These are phyloP conservation scores for Ctenochaetus hawaiiensis DNA, from an alignment of 2,797 vertebrate genomes.

Conservation along the genomic window DNA sequence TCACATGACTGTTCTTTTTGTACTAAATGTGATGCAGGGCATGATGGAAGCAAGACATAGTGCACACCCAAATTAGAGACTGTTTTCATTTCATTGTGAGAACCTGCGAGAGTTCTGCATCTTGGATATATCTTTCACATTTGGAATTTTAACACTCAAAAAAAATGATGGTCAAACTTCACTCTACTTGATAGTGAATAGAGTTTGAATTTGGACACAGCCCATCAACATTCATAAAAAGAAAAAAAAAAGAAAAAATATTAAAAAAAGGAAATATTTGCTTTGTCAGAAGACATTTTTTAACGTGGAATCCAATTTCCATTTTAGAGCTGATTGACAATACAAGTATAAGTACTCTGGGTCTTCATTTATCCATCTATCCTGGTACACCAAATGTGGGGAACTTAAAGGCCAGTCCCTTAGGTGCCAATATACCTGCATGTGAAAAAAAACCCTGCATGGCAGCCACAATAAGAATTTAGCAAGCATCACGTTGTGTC, in stretches of 20 bases:
- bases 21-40: background rate
- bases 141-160: background rate
- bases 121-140: background rate
- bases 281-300: background rate
- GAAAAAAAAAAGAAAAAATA: background rate
- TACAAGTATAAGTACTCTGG: background rate
- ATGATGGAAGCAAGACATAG: background rate
- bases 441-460: conserved; percentile 1
- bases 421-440: background rate
- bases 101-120: background rate
- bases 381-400: background rate
- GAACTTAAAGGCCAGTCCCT: background rate
- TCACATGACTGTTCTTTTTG: background rate
- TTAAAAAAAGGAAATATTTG: background rate
- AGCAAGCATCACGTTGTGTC: conserved; percentile 31
- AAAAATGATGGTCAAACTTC: too few species aligned
- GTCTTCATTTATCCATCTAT: background rate
- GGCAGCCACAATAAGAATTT: conserved; percentile 12
- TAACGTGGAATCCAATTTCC: background rate
- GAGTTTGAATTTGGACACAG: background rate
- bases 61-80: background rate
- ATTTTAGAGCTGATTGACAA: background rate
- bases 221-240: background rate
- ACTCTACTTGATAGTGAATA: background rate
- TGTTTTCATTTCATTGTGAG: too few species aligned